phyloP scores from a whole-genome alignment of 2,797 vertebrate genomes.

The Aselliscus stoliczkanus region DNA sequence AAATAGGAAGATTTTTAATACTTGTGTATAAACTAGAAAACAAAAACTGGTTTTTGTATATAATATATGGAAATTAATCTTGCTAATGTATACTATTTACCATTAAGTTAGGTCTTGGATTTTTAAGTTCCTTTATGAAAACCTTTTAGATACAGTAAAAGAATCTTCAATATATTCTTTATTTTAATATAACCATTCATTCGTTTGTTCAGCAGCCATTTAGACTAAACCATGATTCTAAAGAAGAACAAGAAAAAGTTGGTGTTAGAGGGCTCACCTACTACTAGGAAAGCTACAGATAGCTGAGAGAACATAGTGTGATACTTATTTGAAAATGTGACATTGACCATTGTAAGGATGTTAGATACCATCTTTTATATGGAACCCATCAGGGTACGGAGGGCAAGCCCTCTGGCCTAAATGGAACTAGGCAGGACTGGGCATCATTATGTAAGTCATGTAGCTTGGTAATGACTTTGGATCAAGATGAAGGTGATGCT shows the following conservation, averaged over 20 bases:
- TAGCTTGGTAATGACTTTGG: neutral
- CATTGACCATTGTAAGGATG: neutral
- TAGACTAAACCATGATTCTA: neutral
- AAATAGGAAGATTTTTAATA: neutral
- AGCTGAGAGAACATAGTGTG: neutral
- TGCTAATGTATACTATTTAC: neutral
- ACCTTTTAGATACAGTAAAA: neutral
- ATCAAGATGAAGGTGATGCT: neutral
- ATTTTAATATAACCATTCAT: neutral
- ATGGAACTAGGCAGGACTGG: neutral
- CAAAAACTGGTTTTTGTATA: neutral
- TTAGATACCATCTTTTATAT: neutral
- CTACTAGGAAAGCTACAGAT: neutral
- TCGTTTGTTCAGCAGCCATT: neutral
- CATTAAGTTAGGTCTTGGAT: neutral
- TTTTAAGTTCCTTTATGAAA: constrained; percentile 4
- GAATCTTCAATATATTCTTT: neutral
- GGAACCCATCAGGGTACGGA: neutral
- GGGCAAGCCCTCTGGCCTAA: neutral
- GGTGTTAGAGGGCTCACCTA: neutral
- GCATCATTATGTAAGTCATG: neutral
- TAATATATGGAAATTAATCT: constrained; percentile 3
- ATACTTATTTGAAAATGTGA: neutral
- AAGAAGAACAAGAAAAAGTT: neutral
- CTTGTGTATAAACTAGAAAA: neutral